Percentiles rank a stretch among this genome's conserved stretches.
phyloP scores from a whole-genome alignment of 2,797 vertebrate genomes.

The Cryptoblepharus egeriae region DNA sequence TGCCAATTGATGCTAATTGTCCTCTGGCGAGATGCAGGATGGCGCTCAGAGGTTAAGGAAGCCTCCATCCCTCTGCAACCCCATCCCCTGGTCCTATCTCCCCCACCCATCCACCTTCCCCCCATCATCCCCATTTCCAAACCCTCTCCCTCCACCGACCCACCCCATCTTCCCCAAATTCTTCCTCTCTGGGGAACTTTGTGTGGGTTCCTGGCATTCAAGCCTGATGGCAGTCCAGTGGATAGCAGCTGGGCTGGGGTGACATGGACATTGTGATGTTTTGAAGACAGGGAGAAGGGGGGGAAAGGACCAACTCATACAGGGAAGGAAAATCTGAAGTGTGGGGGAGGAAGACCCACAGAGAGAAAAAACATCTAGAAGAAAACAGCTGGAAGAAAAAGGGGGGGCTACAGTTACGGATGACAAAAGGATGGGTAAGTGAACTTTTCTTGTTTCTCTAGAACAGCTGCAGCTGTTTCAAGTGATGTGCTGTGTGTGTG shows the following conservation, averaged over 20 bases:
- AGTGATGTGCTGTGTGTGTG: background rate
- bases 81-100: constrained; percentile 62
- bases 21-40: constrained; percentile 75
- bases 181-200: constrained; percentile 78
- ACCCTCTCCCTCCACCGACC: constrained; percentile 48
- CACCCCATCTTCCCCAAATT: constrained; percentile 59
- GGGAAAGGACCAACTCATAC: constrained; percentile 14
- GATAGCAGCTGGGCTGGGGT: constrained; percentile 70
- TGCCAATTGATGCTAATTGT: constrained; percentile 65
- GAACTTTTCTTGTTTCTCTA: constrained; percentile 79
- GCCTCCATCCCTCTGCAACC: constrained; percentile 10
- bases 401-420: constrained; percentile 66
- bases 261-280: constrained; percentile 74
- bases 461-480: constrained; percentile 59
- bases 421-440: constrained; percentile 85
- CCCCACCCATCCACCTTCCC: constrained; percentile 57
- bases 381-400: constrained; percentile 56
- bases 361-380: background rate
- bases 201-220: constrained; percentile 68
- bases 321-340: background rate
- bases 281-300: constrained; percentile 64
- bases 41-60: constrained; percentile 75
- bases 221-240: constrained; percentile 70
- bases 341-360: background rate
- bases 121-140: constrained; percentile 56